Evolutionary conservation across 2,113 vertebrate genomes (phyloP), one percentile per base, ranked within the genome.

Genomic region (Suricata suricatta): DNA sequence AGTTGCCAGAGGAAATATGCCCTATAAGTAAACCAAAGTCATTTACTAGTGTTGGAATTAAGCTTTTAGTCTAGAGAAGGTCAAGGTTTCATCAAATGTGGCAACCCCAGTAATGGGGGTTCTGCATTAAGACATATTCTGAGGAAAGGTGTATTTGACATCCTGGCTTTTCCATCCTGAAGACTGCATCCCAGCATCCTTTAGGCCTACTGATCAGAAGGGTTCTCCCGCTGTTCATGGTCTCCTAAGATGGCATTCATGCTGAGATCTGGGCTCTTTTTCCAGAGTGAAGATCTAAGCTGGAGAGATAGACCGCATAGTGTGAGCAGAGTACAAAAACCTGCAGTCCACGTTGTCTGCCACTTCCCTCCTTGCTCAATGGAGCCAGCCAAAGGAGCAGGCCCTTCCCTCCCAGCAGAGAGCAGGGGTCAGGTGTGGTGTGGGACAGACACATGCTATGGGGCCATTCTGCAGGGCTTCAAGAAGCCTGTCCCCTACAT

Each of bases 381-480:
- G 10, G 69, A 76, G n/a, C 13, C 31, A 41, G 35, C 17, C 21
- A 33, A 52, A 11, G 17, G 27, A 31, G 23, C 3, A 33, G 52
- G 54, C 10, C 31, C 63, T 64, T 57, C 33, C 12, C 27, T 88
- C 60, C 47, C 35, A 29, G 15, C 17, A 72, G 90, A 86, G 8
- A 64, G 60, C 29, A 38, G 33, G 27, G 57, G n/a, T 44, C 10
- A 31, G 17, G 31, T 0, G 0, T 29, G 3, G 27, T 12, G 8
- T 33, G 33, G 17, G 31, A 27, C 50, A 54, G 25, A 41, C 72
- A 27, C 47, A 27, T 3, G 35, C 57, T 47, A 9, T 33, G 50
- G 44, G 69, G 5, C 23, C 50, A 31, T 86, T 71, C 15, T 10
- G 3, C 35, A 16, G 35, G 16, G 15, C 41, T 17, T 64, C 7